These are phyloP conservation scores for Sesamia nonagrioides DNA, from an alignment of 1,140 invertebrate genomes.

Conservation along the genomic window DNA sequence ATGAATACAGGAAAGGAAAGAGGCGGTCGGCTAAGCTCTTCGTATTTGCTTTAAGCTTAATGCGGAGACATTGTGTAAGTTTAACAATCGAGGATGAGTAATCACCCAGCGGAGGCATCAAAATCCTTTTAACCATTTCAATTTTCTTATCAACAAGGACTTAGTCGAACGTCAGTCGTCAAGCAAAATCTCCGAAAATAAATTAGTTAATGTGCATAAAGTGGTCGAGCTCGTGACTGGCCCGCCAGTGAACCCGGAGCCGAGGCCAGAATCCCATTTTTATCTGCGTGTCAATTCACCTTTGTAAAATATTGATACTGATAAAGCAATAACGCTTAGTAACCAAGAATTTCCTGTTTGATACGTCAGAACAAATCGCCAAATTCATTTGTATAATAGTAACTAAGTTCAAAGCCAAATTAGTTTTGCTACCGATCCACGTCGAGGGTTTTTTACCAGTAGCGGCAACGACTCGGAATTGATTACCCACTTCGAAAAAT, in stretches of 20 bases:
- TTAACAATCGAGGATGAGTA: conserved; percentile 47
- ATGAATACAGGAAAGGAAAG: conserved; percentile 39
- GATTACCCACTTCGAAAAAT: conserved; percentile 58
- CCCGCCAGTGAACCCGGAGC: conserved; percentile 71
- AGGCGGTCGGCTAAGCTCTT: conserved; percentile 25
- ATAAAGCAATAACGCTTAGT: conserved; percentile 68
- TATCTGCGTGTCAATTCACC: conserved; percentile 73
- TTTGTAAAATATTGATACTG: conserved; percentile 75
- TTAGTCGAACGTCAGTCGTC: conserved; percentile 69
- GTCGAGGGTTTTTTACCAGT: conserved; percentile 51
- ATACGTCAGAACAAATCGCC: conserved; percentile 42
- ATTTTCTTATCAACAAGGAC: conserved; percentile 65
- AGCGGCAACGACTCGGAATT: conserved; percentile 53
- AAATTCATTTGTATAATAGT: conserved; percentile 49
- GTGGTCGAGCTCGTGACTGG: conserved; percentile 81
- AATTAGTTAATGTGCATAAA: conserved; percentile 78
- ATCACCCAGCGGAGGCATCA: conserved; percentile 40
- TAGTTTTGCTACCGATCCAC: conserved; percentile 51
- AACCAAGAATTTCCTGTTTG: conserved; percentile 74
- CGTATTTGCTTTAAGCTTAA: conserved; percentile 30
- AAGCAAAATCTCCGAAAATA: conserved; percentile 74
- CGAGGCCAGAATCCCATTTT: conserved; percentile 64
- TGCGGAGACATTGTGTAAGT: conserved; percentile 39
- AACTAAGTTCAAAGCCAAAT: conserved; percentile 45
- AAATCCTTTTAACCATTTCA: conserved; percentile 63